phyloP scores from a whole-genome alignment of 2,888 invertebrate species.

The Allolobophora icterica region DNA sequence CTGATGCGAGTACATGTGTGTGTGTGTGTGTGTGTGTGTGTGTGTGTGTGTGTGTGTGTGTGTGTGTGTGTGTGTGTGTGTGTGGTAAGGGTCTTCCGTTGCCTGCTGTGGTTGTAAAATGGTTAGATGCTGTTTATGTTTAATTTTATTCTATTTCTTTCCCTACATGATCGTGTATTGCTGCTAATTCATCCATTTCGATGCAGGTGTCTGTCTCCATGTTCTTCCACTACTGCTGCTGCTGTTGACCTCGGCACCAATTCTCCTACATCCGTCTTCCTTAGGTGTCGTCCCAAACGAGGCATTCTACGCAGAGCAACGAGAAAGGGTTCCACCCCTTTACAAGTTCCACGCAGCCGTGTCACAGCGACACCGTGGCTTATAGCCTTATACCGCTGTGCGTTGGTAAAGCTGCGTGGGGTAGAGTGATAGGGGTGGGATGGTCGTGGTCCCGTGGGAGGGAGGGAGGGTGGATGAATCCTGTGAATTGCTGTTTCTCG shows the following conservation, averaged over 20 bases:
- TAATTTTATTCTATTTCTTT: no score
- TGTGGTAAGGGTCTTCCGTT: no score
- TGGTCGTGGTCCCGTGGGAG: neutral
- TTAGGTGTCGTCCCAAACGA: neutral
- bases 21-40: no score
- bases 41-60: no score
- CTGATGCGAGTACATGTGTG: no score
- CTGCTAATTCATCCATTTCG: neutral
- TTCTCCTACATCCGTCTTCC: neutral
- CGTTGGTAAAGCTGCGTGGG: neutral
- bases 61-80: no score
- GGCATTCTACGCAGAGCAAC: neutral
- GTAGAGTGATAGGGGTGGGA: neutral
- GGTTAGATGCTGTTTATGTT: no score
- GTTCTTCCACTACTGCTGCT: neutral
- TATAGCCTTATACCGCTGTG: neutral
- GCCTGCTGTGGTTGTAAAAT: no score
- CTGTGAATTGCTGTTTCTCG: neutral
- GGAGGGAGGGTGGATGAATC: neutral
- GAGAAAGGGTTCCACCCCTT: neutral
- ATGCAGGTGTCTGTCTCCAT: neutral
- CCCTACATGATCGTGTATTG: neutral
- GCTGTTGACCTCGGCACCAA: neutral
- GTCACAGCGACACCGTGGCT: neutral
- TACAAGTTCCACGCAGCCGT: neutral